Percentiles rank a stretch among this genome's conserved stretches.
phyloP scores from a whole-genome alignment of 2,797 vertebrate species.

The Halcyon leucocephala region DNA sequence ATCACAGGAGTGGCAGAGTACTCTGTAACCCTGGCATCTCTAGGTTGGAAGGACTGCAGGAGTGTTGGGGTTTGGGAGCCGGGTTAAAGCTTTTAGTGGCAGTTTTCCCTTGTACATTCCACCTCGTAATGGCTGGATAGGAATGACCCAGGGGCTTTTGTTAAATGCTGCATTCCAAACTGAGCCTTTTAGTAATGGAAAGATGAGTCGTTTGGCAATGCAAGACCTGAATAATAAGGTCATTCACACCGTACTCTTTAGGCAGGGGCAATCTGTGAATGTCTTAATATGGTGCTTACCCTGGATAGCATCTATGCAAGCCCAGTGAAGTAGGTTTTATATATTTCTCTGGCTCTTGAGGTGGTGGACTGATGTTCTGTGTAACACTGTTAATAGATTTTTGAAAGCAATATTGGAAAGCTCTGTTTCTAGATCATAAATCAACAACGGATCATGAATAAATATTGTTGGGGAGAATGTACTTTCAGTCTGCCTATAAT shows the following conservation, averaged over 20 bases:
- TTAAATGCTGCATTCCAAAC: background rate
- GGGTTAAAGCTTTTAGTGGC: background rate
- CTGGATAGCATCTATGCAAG: background rate
- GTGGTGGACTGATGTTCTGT: background rate
- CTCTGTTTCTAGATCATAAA: background rate
- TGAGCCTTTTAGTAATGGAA: background rate
- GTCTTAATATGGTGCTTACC: background rate
- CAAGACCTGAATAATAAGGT: background rate
- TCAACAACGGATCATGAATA: background rate
- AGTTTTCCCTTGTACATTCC: background rate
- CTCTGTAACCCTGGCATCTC: background rate
- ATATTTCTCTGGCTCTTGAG: background rate
- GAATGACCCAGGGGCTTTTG: background rate
- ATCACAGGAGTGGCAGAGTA: background rate
- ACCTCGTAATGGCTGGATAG: background rate
- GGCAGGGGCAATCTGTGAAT: background rate
- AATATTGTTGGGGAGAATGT: background rate
- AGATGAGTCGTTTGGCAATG: background rate
- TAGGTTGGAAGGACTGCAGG: background rate
- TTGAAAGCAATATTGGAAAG: background rate
- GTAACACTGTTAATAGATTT: background rate
- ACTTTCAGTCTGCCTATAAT: background rate
- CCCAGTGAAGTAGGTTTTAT: background rate
- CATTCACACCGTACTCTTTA: background rate
- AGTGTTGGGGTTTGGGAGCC: background rate